Evolutionary conservation across 2,113 vertebrate species (phyloP).

Genomic region (Prunella himalayana): DNA sequence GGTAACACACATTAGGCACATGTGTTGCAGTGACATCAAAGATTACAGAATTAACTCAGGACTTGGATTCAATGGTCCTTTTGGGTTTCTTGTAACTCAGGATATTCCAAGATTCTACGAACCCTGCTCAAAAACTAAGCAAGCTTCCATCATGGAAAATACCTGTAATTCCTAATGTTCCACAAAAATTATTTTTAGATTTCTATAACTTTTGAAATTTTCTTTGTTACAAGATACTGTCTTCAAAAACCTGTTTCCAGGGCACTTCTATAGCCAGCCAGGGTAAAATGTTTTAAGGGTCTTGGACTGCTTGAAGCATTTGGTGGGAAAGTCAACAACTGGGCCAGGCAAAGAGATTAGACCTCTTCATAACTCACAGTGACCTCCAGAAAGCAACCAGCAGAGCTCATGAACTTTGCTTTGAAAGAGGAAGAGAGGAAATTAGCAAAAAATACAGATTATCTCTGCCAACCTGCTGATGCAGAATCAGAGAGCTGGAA

Average conservation of each 20-base stretch:
- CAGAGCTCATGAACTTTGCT: not conserved
- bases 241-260: not conserved
- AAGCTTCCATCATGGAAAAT: not conserved
- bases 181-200: not conserved
- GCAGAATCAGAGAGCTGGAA: not conserved
- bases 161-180: not conserved
- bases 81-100: not conserved
- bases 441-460: not conserved
- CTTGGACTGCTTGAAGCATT: not conserved
- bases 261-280: not conserved
- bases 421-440: not conserved
- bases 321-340: not conserved
- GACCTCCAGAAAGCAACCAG: not conserved
- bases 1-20: not conserved
- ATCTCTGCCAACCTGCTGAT: not conserved
- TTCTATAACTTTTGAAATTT: not conserved
- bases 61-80: accelerated
- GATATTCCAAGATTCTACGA: not conserved
- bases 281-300: not conserved
- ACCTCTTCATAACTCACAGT: not conserved
- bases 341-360: not conserved
- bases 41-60: not conserved
- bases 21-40: not conserved
- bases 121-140: not conserved
- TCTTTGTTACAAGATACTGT: not conserved